Percentiles rank a stretch among this genome's conserved stretches.
Evolutionary conservation across 1,140 invertebrate genomes (phyloP).

Genomic region (Polypedilum pembai): DNA sequence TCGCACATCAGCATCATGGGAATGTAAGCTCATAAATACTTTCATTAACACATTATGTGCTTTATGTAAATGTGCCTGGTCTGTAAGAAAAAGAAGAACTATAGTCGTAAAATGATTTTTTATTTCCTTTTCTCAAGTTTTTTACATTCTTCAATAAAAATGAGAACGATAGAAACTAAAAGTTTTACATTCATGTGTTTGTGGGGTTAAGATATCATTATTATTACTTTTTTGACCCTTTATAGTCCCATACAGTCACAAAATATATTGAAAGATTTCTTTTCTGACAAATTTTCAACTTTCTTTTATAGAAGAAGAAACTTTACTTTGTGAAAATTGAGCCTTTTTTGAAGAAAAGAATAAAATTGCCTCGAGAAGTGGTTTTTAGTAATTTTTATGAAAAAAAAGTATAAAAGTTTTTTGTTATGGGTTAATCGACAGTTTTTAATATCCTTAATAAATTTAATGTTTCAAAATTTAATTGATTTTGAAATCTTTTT

Average conservation of each 20-base stretch:
- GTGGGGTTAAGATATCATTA: constrained; percentile 10
- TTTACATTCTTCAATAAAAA: constrained; percentile 10
- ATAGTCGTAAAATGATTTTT: constrained; percentile 1
- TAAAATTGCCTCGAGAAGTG: no score
- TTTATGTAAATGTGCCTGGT: not conserved
- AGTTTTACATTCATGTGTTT: not conserved
- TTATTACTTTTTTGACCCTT: constrained; percentile 16
- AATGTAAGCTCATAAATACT: constrained; percentile 7
- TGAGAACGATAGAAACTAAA: not conserved
- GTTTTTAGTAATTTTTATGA: no score
- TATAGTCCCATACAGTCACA: not conserved
- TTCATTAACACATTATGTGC: constrained; percentile 12
- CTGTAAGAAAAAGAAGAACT: not conserved
- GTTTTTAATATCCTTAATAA: no score
- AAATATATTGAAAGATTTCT: no score
- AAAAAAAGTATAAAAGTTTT: no score
- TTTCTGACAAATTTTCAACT: no score
- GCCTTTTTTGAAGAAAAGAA: no score
- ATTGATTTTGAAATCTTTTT: no score
- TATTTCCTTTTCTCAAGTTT: not conserved
- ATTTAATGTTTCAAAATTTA: no score
- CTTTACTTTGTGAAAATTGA: no score
- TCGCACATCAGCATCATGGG: not conserved
- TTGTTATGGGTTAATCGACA: no score
- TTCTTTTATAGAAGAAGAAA: no score